Conservation (phyloP, 2,888 invertebrate genomes). For the Gryllus longicercus region DNA sequence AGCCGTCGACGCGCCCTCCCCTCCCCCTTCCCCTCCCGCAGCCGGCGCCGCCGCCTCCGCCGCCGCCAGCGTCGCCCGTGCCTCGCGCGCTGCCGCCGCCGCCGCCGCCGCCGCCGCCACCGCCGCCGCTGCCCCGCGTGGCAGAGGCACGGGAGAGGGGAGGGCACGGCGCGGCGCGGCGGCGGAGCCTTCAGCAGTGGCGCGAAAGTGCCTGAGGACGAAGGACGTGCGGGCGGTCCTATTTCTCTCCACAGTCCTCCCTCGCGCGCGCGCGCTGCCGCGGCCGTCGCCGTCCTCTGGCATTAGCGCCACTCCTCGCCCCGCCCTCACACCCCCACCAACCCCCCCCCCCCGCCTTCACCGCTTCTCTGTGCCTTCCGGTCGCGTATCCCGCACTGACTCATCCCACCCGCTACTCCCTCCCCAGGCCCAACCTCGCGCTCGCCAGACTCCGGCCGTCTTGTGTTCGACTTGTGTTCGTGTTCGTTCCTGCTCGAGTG, state of each 20-base stretch:
- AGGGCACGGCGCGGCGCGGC: not conserved
- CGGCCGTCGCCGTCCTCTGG: not conserved
- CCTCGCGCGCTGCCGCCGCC: not conserved
- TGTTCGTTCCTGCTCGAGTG: not conserved
- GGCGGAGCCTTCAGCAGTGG: not conserved
- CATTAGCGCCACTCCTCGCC: not conserved
- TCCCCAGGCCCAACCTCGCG: not conserved
- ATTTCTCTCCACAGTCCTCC: not conserved
- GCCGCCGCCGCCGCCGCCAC: not conserved
- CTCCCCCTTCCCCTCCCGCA: too few species aligned
- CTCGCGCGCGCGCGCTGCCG: not conserved
- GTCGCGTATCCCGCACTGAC: not conserved
- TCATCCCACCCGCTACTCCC: not conserved
- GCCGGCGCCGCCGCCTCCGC: too few species aligned
- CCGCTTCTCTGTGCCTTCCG: not conserved
- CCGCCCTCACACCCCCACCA: not conserved
- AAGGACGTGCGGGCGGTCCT: not conserved
- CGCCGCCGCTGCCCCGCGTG: not conserved
- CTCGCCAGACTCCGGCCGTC: not conserved
- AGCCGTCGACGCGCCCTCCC: too few species aligned
- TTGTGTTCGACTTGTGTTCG: not conserved
- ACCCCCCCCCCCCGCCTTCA: not conserved
- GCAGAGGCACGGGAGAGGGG: not conserved
- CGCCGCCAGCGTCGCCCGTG: too few species aligned
- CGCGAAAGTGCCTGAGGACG: not conserved